Evolutionary conservation across 1,140 invertebrate species (phyloP).

Genomic region (Saccostrea glomerata): DNA sequence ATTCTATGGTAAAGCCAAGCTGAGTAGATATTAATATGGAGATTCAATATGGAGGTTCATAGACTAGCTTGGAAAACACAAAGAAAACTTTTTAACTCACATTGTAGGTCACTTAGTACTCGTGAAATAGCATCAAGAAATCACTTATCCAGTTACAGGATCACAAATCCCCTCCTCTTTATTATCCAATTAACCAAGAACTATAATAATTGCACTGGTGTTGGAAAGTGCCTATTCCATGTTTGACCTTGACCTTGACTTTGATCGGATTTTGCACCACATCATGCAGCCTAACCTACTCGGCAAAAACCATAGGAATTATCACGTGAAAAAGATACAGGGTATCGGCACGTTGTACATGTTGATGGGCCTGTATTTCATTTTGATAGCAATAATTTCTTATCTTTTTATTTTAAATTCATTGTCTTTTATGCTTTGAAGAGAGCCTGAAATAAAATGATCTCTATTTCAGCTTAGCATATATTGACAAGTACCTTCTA

Average conservation of each 20-base stretch:
- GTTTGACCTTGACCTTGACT: neutral
- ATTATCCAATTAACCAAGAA: neutral
- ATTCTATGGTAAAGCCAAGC: too few relatives aligned
- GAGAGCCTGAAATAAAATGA: too few relatives aligned
- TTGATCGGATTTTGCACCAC: neutral
- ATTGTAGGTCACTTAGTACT: neutral
- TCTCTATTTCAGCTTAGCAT: too few relatives aligned
- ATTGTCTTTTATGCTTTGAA: too few relatives aligned
- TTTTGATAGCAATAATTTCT: too few relatives aligned
- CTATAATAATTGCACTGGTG: neutral
- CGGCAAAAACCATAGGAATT: too few relatives aligned
- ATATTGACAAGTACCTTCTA: too few relatives aligned
- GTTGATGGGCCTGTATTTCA: too few relatives aligned
- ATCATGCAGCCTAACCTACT: too few relatives aligned
- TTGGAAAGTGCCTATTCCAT: neutral
- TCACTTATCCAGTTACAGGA: neutral
- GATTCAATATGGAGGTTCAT: neutral
- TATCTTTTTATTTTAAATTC: too few relatives aligned
- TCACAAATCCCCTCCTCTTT: neutral
- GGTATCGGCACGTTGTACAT: too few relatives aligned
- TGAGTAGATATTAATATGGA: neutral
- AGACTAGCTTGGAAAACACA: neutral
- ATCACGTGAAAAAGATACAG: too few relatives aligned
- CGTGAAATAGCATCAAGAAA: neutral
- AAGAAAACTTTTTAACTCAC: constrained; percentile 7